phyloP scores from a whole-genome alignment of 1,140 invertebrate genomes.

The Drosophila nigromelanica region DNA sequence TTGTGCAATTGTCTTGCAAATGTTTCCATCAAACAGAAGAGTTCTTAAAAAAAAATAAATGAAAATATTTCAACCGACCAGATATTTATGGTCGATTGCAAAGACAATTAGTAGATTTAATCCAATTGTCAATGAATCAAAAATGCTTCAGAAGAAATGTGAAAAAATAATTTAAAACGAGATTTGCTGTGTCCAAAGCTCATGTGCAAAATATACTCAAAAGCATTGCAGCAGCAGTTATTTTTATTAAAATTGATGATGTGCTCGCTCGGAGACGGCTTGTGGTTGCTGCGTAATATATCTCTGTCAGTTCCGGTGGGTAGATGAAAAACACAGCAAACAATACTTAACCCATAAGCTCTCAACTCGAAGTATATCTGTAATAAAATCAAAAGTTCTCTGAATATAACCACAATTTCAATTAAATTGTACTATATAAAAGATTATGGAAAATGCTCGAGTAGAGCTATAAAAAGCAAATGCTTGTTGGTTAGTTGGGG shows the following conservation, averaged over 20 bases:
- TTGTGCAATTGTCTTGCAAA: slow-evolving; percentile 61
- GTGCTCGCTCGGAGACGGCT: neutral
- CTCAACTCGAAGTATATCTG: neutral
- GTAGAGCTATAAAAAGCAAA: too few relatives aligned
- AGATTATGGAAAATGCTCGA: too few relatives aligned
- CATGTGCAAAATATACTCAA: neutral
- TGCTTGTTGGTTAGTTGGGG: too few relatives aligned
- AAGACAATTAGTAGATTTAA: too few relatives aligned
- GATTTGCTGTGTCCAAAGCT: neutral
- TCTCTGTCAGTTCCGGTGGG: neutral
- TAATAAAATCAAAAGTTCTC: neutral
- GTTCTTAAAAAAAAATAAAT: slow-evolving; percentile 16
- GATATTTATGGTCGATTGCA: too few relatives aligned
- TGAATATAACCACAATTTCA: neutral
- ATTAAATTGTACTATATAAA: neutral
- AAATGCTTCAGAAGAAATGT: neutral
- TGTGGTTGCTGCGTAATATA: neutral
- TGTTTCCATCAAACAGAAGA: slow-evolving; percentile 40
- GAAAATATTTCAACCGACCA: neutral
- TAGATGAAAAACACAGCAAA: neutral
- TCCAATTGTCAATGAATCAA: neutral
- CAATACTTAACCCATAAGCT: neutral
- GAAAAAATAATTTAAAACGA: neutral
- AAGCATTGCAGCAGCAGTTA: slow-evolving; percentile 10
- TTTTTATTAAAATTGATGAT: slow-evolving; percentile 19